Percentiles rank a stretch among this genome's conserved stretches.
Conservation (phyloP, 2,888 invertebrate genomes). For the Pomacea canaliculata region DNA sequence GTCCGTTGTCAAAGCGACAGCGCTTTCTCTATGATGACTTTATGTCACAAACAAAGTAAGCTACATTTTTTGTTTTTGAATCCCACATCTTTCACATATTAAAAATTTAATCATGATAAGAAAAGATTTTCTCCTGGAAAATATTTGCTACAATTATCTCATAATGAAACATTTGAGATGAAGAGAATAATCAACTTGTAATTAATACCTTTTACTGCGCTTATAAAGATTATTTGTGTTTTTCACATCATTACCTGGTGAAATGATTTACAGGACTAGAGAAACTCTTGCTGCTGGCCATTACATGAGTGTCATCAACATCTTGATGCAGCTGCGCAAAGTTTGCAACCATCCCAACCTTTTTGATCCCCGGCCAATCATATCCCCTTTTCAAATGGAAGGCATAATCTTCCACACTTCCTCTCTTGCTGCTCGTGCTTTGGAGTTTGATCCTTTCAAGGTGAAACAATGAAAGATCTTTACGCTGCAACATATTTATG, state of each 20-base stretch:
- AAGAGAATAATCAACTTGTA: background rate
- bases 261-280: conserved; percentile 78
- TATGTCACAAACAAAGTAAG: conserved; percentile 91
- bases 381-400: conserved; percentile 85
- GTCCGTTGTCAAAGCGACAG: conserved; percentile 89
- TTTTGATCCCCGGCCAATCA: conserved; percentile 90
- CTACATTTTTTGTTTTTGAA: conserved; percentile 15
- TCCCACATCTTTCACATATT: background rate
- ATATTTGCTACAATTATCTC: background rate
- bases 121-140: background rate
- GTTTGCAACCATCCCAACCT: conserved; percentile 91
- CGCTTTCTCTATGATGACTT: conserved; percentile 98
- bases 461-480: conserved; percentile 68
- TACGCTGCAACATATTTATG: background rate
- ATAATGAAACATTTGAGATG: background rate
- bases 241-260: no score
- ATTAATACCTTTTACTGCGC: no score
- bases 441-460: conserved; percentile 82
- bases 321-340: conserved; percentile 98
- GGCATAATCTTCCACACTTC: conserved; percentile 79
- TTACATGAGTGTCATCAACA: conserved; percentile 94
- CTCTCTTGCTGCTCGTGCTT: conserved; percentile 76
- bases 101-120: background rate
- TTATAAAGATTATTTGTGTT: no score
- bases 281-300: conserved; percentile 94